Percentiles rank a stretch among this genome's conserved stretches.
Conservation (phyloP, 2,888 invertebrate genomes). For the Drymonia ruficornis region DNA sequence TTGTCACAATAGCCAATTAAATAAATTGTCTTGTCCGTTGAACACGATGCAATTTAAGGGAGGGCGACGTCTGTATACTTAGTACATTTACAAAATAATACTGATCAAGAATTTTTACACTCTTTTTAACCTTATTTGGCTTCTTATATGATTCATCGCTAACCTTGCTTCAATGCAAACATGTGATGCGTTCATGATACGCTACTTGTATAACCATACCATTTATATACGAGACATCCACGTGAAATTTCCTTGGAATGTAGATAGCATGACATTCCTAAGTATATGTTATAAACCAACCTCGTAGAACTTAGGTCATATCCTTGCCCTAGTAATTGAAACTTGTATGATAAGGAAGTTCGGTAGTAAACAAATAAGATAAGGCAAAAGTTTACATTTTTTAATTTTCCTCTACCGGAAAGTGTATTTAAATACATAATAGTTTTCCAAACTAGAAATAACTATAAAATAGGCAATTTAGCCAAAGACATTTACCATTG, state of each 20-base stretch:
- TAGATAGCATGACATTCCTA: constrained; percentile 8
- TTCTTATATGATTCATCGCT: constrained; percentile 24
- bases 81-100: background rate
- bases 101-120: background rate
- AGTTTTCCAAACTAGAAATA: too few species aligned
- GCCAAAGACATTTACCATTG: too few species aligned
- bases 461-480: too few species aligned
- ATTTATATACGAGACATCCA: constrained; percentile 34
- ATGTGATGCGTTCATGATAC: constrained; percentile 39
- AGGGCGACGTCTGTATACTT: background rate
- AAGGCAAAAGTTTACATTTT: too few species aligned
- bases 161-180: constrained; percentile 41
- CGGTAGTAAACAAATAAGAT: too few species aligned
- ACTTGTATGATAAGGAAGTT: background rate
- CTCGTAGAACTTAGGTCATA: background rate
- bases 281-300: background rate
- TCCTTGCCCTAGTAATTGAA: background rate
- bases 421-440: too few species aligned
- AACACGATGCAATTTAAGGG: constrained; percentile 2
- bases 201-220: constrained; percentile 35
- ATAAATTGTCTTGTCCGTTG: constrained; percentile 26
- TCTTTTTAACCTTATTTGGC: constrained; percentile 1
- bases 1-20: constrained; percentile 37
- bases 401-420: too few species aligned
- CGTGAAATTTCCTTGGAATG: constrained; percentile 44